These are phyloP conservation scores for Pandemis heparana DNA, from an alignment of 2,888 invertebrate genomes.

Conservation along the genomic window DNA sequence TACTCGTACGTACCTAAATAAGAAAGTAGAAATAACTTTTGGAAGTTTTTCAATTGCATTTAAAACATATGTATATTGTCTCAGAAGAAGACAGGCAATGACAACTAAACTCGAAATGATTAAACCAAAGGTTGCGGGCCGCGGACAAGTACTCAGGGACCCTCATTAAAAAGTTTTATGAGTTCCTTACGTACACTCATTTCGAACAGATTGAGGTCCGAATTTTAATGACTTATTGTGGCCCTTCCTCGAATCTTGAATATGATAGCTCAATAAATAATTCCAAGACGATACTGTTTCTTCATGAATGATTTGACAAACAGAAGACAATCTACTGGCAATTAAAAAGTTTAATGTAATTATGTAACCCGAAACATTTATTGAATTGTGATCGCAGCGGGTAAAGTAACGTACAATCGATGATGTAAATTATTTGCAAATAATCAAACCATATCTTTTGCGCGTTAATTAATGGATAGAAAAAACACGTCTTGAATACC, in stretches of 20 bases:
- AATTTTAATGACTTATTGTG: slow-evolving; percentile 64
- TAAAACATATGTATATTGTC: neutral
- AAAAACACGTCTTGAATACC: no score
- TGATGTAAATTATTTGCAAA: no score
- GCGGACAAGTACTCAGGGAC: slow-evolving; percentile 51
- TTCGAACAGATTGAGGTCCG: slow-evolving; percentile 58
- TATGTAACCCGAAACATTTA: neutral
- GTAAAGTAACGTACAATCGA: no score
- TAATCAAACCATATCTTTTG: no score
- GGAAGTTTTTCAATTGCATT: neutral
- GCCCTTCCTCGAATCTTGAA: slow-evolving; percentile 42
- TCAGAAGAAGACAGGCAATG: slow-evolving; percentile 18
- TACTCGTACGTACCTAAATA: no score
- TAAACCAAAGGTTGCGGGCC: slow-evolving; percentile 29
- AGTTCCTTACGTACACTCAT: slow-evolving; percentile 56
- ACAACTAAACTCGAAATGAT: slow-evolving; percentile 30
- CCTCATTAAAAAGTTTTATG: slow-evolving; percentile 72
- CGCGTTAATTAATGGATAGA: no score
- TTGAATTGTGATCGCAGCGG: no score
- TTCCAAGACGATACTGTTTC: neutral
- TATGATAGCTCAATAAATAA: slow-evolving; percentile 19
- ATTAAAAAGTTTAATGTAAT: neutral
- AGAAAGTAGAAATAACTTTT: neutral
- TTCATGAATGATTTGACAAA: neutral
- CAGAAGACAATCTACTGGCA: neutral